Conservation (phyloP, 2,888 invertebrate species). For the Palloptera scutellata region DNA sequence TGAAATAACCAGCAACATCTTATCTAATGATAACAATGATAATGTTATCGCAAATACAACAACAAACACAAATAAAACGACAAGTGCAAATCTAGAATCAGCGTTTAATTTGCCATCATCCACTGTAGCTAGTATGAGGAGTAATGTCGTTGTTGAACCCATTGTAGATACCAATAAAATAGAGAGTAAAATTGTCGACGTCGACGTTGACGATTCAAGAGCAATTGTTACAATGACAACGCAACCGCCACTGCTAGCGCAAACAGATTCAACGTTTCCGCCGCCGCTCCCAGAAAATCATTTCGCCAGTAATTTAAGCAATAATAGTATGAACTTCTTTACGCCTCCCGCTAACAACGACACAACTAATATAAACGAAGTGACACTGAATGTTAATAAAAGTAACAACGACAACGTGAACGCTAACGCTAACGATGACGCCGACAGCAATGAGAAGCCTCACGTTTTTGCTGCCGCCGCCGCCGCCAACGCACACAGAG, state of each 20-base stretch:
- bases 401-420: slow-evolving; percentile 40
- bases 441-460: slow-evolving; percentile 5
- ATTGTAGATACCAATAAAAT: too few relatives aligned
- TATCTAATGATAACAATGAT: slow-evolving; percentile 25
- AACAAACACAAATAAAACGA: too few relatives aligned
- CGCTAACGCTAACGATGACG: slow-evolving; percentile 24
- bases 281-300: slow-evolving; percentile 31
- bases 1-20: slow-evolving; percentile 7
- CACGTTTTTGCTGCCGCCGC: background rate
- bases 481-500: slow-evolving; percentile 15
- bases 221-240: slow-evolving; percentile 16
- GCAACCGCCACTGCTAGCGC: slow-evolving; percentile 6
- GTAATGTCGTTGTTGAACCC: background rate
- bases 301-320: slow-evolving; percentile 9
- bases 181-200: background rate
- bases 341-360: slow-evolving; percentile 26
- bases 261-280: background rate
- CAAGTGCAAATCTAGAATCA: too few relatives aligned
- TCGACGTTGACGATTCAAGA: background rate
- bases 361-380: slow-evolving; percentile 25
- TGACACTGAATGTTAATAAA: slow-evolving; percentile 44
- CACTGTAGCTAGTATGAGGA: background rate
- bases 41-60: background rate
- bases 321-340: slow-evolving; percentile 2
- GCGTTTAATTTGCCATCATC: background rate